Base-by-base conservation (phyloP, 1,140 invertebrate genomes). In the Scaptomyza pallida region DNA sequence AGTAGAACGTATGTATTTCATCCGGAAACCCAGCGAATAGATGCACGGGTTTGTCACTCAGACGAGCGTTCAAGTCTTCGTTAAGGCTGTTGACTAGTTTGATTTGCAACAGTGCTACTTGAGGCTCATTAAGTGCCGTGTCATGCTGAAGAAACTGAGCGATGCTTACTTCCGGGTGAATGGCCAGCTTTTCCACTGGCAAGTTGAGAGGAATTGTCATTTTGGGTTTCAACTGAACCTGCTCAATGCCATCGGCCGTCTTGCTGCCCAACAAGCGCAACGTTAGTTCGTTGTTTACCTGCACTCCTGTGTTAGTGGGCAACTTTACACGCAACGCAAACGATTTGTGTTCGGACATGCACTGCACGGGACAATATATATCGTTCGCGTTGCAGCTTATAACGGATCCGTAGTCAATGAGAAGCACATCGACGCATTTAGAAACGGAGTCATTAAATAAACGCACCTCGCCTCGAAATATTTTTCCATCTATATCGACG, bases 381-480 rank as follows among this genome's bases (percentile, higher is more conserved):
- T 68, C 37, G 3, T 10, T 0, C 0, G 67, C 6, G 0, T 13
- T 12, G 37, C 41, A 16, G 2, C 0, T 21, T 3, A 40, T 10
- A 5, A 60, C 12, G 5, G 19, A 0, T 2, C 81, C 81, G 19
- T 23, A 37, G 51, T 86, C 81, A 44, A 86, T 78, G 2, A 86
- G 8, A 1, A 47, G 70, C 0, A 88, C 19, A 1, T 63, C 16
- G 0, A 44, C 73, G 6, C 23, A 2, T n/a, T 81, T 13, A 0
- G 13, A 5, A 2, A 9, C 33, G 1, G 33, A 1, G 0, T 1
- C 8, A 23, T 56, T 12, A 4, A 80, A 10, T 0, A 5, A 5
- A 3, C 67, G 1, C 0, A 80, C 72, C 5, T 50, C 44, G 3
- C 47, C 77, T 0, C 77, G 60, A 35, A 37, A 45, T 0, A 80